phyloP scores from a whole-genome alignment of 2,888 invertebrate species.

The Drosophila antonietae region DNA sequence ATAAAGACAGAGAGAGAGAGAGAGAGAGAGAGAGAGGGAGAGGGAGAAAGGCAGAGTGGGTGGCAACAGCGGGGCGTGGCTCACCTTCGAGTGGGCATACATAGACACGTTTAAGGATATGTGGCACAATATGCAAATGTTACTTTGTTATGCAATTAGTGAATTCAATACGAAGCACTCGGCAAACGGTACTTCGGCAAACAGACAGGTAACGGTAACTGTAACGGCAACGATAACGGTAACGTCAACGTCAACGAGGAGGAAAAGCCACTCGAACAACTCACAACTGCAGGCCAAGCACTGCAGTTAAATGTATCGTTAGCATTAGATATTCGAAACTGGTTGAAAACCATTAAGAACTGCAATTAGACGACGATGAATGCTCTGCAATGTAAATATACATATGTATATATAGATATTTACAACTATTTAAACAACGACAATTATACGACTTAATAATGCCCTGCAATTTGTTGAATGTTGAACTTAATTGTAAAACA shows the following conservation, averaged over 20 bases:
- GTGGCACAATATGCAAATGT: slow-evolving; percentile 78
- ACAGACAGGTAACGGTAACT: slow-evolving; percentile 42
- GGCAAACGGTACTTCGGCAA: slow-evolving; percentile 65
- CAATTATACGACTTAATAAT: not conserved
- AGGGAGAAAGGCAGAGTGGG: not conserved
- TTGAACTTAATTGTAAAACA: slow-evolving; percentile 7
- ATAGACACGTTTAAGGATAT: slow-evolving; percentile 64
- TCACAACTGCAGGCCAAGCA: slow-evolving; percentile 38
- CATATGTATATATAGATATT: not conserved
- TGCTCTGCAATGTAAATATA: slow-evolving; percentile 18
- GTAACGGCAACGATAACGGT: slow-evolving; percentile 27
- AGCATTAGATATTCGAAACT: slow-evolving; percentile 52
- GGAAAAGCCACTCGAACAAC: slow-evolving; percentile 60
- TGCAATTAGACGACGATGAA: slow-evolving; percentile 8
- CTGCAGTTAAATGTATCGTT: slow-evolving; percentile 77
- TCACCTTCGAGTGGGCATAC: slow-evolving; percentile 23
- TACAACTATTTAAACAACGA: not conserved
- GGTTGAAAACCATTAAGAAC: slow-evolving; percentile 26
- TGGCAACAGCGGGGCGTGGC: not conserved
- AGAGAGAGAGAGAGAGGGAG: not conserved
- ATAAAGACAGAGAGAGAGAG: not conserved
- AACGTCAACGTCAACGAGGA: slow-evolving; percentile 20
- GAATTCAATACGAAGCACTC: slow-evolving; percentile 76
- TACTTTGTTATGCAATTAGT: slow-evolving; percentile 83
- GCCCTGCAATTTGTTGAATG: not conserved